Conservation (phyloP, 23 tunicate species). For the Styela clava region DNA sequence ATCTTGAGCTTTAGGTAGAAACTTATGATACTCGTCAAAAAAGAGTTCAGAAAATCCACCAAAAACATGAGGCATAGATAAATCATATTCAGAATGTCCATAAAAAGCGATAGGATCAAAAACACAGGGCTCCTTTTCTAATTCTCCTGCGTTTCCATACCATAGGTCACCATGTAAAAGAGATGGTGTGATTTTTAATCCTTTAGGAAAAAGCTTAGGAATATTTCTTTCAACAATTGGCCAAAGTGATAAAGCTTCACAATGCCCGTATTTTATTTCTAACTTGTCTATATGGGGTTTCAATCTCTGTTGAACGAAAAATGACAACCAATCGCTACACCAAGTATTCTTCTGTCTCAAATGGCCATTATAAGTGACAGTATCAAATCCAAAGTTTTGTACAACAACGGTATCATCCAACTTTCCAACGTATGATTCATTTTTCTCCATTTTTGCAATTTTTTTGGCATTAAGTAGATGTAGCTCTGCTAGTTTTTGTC, state of each 20-base stretch:
- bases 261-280: conserved; percentile 25
- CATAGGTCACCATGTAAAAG: conserved; percentile 78
- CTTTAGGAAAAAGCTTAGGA: conserved; percentile 34
- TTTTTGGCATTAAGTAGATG: conserved; percentile 38
- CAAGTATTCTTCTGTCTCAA: conserved; percentile 49
- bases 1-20: conserved; percentile 55
- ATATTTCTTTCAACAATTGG: conserved; percentile 45
- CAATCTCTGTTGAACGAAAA: conserved; percentile 44
- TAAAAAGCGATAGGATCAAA: conserved; percentile 57
- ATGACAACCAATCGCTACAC: conserved; percentile 50
- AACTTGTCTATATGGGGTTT: conserved; percentile 31
- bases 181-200: conserved; percentile 46
- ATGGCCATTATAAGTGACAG: conserved; percentile 57
- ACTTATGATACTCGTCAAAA: conserved; percentile 50
- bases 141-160: conserved; percentile 64
- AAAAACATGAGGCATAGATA: conserved; percentile 57
- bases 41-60: conserved; percentile 50
- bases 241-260: conserved; percentile 44
- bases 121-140: conserved; percentile 35
- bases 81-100: conserved; percentile 73
- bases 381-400: conserved; percentile 54
- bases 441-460: conserved; percentile 1
- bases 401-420: conserved; percentile 7
- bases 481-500: conserved; percentile 43
- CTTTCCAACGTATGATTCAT: conserved; percentile 44